Evolutionary conservation across 1,140 invertebrate genomes (phyloP).

Genomic region (Idris sp.): DNA sequence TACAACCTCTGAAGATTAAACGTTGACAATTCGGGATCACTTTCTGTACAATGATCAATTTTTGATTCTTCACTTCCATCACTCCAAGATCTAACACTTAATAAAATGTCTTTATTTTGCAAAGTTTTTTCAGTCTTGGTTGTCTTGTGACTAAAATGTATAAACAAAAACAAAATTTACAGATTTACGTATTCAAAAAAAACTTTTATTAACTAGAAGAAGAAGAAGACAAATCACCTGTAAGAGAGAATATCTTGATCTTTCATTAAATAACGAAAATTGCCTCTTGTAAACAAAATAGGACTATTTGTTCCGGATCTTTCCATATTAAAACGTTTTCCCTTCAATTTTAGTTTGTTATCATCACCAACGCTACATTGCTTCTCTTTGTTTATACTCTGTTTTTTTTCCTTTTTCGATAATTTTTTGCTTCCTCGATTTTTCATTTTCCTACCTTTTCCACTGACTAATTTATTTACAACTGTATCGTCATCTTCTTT

Average conservation of each 20-base stretch:
- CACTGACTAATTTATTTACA: slow-evolving; percentile 11
- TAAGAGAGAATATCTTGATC: slow-evolving; percentile 73
- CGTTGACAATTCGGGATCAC: slow-evolving; percentile 69
- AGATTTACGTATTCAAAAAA: too few relatives aligned
- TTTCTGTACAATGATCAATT: slow-evolving; percentile 66
- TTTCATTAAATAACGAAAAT: slow-evolving; percentile 68
- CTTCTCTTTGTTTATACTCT: slow-evolving; percentile 32
- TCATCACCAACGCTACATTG: slow-evolving; percentile 43
- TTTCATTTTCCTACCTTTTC: slow-evolving; percentile 11
- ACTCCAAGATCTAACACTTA: slow-evolving; percentile 67
- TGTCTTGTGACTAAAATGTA: too few relatives aligned
- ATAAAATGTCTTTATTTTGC: slow-evolving; percentile 70
- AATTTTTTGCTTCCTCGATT: slow-evolving; percentile 16
- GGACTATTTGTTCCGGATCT: slow-evolving; percentile 69
- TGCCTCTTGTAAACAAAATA: slow-evolving; percentile 63
- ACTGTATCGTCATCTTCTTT: slow-evolving; percentile 66
- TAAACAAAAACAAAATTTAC: too few relatives aligned
- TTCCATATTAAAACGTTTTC: slow-evolving; percentile 72
- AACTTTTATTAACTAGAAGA: too few relatives aligned
- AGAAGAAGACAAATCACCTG: slow-evolving; percentile 64
- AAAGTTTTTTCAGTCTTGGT: slow-evolving; percentile 68
- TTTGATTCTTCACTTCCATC: slow-evolving; percentile 69
- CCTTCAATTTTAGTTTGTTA: slow-evolving; percentile 68
- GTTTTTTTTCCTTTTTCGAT: slow-evolving; percentile 39
- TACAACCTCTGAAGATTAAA: slow-evolving; percentile 69